phyloP scores from a whole-genome alignment of 37 sponge, comb jelly and placozoan species.

The Chondrilla cf. caribensis region DNA sequence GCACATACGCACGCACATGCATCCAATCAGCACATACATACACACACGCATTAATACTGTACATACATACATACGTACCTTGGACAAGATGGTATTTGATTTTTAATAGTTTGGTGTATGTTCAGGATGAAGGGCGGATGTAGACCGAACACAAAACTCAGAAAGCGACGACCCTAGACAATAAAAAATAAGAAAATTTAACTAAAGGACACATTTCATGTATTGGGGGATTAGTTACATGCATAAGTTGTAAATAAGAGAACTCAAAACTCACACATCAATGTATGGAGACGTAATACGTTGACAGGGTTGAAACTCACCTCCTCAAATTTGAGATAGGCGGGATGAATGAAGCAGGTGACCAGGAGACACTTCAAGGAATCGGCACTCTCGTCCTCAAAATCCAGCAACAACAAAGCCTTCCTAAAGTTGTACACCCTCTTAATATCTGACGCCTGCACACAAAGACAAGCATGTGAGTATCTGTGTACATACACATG shows the following conservation, averaged over 20 bases:
- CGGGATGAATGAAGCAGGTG: constrained; percentile 33
- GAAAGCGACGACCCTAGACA: constrained; percentile 54
- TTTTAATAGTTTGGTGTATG: constrained; percentile 70
- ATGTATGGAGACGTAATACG: too few relatives aligned
- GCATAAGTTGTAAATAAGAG: too few relatives aligned
- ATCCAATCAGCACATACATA: not conserved
- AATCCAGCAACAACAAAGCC: constrained; percentile 62
- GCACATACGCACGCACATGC: not conserved
- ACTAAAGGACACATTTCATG: too few relatives aligned
- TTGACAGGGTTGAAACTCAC: too few relatives aligned
- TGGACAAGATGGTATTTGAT: constrained; percentile 41
- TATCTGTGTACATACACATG: too few relatives aligned
- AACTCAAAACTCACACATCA: too few relatives aligned
- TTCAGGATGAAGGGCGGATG: constrained; percentile 57
- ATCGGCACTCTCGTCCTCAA: constrained; percentile 56
- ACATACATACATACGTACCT: constrained; percentile 48
- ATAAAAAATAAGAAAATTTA: not conserved
- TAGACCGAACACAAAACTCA: constrained; percentile 73
- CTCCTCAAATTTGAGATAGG: constrained; percentile 57
- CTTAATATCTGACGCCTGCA: constrained; percentile 25
- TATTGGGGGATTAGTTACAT: too few relatives aligned
- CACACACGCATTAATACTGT: not conserved
- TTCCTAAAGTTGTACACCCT: constrained; percentile 59
- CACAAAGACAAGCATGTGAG: too few relatives aligned
- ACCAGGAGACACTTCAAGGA: constrained; percentile 61